Conservation (phyloP, 1,140 invertebrate species). For the Campoletis sonorensis region DNA sequence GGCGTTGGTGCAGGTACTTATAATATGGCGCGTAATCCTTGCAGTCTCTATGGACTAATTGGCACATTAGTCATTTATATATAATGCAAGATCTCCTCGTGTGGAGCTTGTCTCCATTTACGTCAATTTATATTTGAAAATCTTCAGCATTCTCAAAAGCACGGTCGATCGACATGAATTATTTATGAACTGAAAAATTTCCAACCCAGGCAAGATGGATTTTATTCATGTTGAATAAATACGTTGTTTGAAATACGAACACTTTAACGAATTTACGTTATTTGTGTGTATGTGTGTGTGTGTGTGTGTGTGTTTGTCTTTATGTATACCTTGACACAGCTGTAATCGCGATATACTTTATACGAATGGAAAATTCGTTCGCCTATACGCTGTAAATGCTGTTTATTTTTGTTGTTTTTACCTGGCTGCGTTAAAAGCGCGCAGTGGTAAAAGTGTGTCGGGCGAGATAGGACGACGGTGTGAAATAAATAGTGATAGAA, state of each 20-base stretch:
- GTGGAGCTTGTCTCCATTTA: too few species aligned
- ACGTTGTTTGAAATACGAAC: neutral
- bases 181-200: too few species aligned
- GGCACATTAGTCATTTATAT: too few species aligned
- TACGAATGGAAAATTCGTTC: neutral
- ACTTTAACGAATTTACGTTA: neutral
- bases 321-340: neutral
- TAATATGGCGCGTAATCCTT: too few species aligned
- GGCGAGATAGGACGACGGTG: neutral
- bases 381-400: neutral
- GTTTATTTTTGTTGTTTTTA: neutral
- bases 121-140: too few species aligned
- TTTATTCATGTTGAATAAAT: neutral
- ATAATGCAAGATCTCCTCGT: too few species aligned
- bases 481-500: conserved; percentile 30
- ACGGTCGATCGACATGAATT: too few species aligned
- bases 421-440: conserved; percentile 4
- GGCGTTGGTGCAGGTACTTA: too few species aligned
- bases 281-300: neutral
- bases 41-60: too few species aligned
- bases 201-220: neutral
- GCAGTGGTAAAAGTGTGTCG: neutral
- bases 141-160: too few species aligned
- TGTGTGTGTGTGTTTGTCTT: neutral
- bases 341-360: conserved; percentile 5